These are phyloP conservation scores for Accipiter cooperii DNA, from an alignment of 2,113 vertebrate genomes.

Conservation along the genomic window DNA sequence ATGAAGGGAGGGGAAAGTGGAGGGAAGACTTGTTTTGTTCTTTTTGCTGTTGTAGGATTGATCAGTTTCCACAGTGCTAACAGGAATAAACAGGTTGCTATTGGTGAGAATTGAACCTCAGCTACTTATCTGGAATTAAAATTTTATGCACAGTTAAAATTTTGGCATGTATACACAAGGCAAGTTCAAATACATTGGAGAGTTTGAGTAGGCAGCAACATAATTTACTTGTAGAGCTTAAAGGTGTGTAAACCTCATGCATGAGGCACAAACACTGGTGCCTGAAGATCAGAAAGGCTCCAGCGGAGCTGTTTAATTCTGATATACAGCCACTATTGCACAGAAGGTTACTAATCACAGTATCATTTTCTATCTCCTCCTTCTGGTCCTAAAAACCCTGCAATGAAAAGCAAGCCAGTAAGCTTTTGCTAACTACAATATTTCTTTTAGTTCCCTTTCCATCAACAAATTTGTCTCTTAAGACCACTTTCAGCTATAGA, in stretches of 20 bases:
- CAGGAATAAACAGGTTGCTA: neutral
- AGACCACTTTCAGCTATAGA: neutral
- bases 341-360: neutral
- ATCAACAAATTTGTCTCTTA: neutral
- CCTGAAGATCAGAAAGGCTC: neutral
- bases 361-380: neutral
- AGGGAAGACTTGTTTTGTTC: neutral
- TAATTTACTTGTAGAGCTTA: neutral
- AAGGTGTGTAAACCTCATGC: neutral
- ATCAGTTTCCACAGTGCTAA: neutral
- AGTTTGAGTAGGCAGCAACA: neutral
- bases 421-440: neutral
- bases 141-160: neutral
- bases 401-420: neutral
- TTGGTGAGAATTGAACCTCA: neutral
- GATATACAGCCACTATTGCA: neutral
- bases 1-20: neutral
- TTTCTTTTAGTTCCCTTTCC: neutral
- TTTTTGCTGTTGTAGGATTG: neutral
- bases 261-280: neutral
- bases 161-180: neutral
- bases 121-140: neutral
- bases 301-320: neutral
- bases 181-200: neutral
- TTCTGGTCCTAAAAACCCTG: neutral